Evolutionary conservation across 2,113 vertebrate genomes (phyloP).

Genomic region (Seriola dumerili): DNA sequence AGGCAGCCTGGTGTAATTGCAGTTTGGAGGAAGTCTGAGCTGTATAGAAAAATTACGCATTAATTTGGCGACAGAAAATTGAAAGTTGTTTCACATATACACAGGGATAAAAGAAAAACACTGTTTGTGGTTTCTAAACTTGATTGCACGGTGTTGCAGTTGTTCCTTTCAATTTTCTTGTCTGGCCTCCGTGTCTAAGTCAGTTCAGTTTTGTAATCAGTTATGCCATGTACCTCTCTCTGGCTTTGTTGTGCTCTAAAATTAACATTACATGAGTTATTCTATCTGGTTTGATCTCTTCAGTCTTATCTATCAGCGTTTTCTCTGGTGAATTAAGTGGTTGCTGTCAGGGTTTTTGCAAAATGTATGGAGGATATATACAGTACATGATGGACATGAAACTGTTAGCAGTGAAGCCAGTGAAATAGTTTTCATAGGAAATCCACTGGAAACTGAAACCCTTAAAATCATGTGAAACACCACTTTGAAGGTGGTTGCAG

Average conservation of each 20-base stretch:
- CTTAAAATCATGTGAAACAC: neutral
- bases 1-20: neutral
- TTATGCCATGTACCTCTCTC: neutral
- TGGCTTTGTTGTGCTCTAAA: neutral
- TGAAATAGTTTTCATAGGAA: conserved; percentile 8
- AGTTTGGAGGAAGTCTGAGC: neutral
- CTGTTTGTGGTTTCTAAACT: neutral
- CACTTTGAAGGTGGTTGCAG: conserved; percentile 12
- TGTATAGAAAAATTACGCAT: neutral
- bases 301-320: neutral
- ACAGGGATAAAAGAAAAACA: neutral
- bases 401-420: neutral
- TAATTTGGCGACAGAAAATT: conserved; percentile 10
- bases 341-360: neutral
- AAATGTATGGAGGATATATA: neutral
- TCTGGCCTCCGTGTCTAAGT: neutral
- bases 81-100: neutral
- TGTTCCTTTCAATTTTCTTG: neutral
- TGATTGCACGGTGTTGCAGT: neutral
- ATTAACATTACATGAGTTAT: conserved; percentile 5
- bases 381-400: neutral
- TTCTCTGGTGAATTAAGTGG: conserved; percentile 31
- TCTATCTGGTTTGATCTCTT: conserved; percentile 7
- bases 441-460: neutral
- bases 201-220: neutral